Evolutionary conservation across 2,888 invertebrate species (phyloP), one percentile per base, ranked within the genome.

Genomic region (Stramonita haemastoma): DNA sequence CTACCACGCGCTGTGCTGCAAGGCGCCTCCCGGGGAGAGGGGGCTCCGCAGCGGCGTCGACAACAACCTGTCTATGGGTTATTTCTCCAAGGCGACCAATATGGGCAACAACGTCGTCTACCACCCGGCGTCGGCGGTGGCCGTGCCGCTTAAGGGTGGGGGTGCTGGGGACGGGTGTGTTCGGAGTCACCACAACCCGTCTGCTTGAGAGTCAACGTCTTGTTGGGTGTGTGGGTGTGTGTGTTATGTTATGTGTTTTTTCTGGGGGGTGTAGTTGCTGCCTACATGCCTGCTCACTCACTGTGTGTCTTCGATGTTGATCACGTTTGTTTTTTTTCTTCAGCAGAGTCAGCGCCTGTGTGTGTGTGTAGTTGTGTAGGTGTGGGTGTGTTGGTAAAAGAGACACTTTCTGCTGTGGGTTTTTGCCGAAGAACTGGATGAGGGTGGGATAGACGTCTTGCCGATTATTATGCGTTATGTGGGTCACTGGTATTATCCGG

Each of bases 1-100:
- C 56, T 89, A 90, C 77, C 60, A 86, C 66, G 36, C 83, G 32
- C 26, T 89, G 56, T 90, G 89, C 89, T 91, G 91, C 60, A 57
- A 81, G 56, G 26, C 34, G n/a, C 66, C 85, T 11, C 46, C 46
- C 46, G 13, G n/a, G n/a, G 6, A 29, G n/a, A 32, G 19, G 77
- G 1, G 15, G 32, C 22, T n/a, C 4, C 60, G 87, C n/a, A 19
- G 29, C 34, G 60, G 36, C n/a, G 29, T 32, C 22, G 34, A 81
- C 5, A 70, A 87, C 11, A 66, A 60, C 56, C 56, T 89, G 56
- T 89, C 90, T 36, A 83, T 88, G 88, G 88, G 88, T n/a, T 88
- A 88, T 84, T 88, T 88, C 83, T 88, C 88, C 32, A 88, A 88
- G 88, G 84, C 88, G 15, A 84, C 88, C n/a, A 29, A 84, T 19